Conservation (phyloP, 1,140 invertebrate species). For the Panagrolaimus sp. region DNA sequence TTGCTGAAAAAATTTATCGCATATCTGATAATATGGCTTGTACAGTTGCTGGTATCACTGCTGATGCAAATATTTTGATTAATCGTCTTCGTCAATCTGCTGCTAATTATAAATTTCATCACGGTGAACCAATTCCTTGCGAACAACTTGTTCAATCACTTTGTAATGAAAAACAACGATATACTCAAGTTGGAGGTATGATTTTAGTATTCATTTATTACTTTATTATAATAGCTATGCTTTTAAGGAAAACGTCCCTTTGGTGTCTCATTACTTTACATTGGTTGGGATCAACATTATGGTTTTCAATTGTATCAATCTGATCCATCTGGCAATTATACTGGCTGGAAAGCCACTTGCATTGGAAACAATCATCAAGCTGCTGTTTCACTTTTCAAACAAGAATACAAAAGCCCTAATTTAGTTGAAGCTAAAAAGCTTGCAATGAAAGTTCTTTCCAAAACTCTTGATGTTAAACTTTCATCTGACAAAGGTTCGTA, state of each 20-base stretch:
- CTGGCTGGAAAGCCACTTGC: constrained; percentile 99
- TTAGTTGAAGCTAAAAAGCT: constrained; percentile 74
- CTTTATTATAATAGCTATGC: constrained; percentile 9
- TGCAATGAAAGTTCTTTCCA: constrained; percentile 90
- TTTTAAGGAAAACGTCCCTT: constrained; percentile 76
- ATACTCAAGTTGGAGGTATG: constrained; percentile 92
- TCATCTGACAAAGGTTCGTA: constrained; percentile 50
- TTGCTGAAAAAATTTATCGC: constrained; percentile 94
- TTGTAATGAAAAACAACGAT: constrained; percentile 97
- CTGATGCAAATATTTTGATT: constrained; percentile 97
- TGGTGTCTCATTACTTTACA: constrained; percentile 88
- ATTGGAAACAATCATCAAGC: constrained; percentile 96
- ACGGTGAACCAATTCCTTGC: constrained; percentile 96
- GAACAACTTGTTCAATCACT: constrained; percentile 94
- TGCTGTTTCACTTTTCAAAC: constrained; percentile 92
- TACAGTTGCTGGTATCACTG: constrained; percentile 97
- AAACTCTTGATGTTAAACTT: constrained; percentile 77
- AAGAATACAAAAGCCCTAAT: constrained; percentile 70
- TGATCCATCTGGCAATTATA: constrained; percentile 98
- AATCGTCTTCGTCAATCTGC: constrained; percentile 73
- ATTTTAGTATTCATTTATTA: constrained; percentile 30
- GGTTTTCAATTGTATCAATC: constrained; percentile 98
- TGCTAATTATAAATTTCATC: constrained; percentile 46
- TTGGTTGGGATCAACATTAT: constrained; percentile 98
- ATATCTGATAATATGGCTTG: constrained; percentile 83